Percentiles rank a stretch among this genome's conserved stretches.
Evolutionary conservation across 1,140 invertebrate genomes (phyloP).

Genomic region (fruit fly (Drosophila melanogaster)): DNA sequence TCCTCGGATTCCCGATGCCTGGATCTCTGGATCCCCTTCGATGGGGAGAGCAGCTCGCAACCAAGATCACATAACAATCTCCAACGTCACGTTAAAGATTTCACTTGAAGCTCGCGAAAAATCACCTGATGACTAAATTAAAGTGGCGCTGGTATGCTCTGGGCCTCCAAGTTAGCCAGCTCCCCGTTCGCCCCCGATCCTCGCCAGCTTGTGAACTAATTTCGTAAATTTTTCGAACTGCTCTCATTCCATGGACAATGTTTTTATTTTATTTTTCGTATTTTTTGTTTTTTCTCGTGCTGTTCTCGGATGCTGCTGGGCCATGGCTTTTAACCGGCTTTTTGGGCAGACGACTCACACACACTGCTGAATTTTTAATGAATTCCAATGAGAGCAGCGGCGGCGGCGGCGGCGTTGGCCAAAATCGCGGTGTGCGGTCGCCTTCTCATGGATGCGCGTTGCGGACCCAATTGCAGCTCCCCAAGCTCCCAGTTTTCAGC

Average conservation of each 20-base stretch:
- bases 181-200: constrained; percentile 10
- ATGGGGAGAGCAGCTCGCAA: constrained; percentile 15
- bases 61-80: constrained; percentile 78
- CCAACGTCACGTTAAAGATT: constrained; percentile 83
- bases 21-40: neutral
- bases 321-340: constrained; percentile 64
- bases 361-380: constrained; percentile 79
- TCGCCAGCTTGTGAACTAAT: constrained; percentile 81
- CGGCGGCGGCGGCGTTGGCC: constrained; percentile 37
- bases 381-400: constrained; percentile 76
- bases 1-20: constrained; percentile 1
- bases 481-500: constrained; percentile 18
- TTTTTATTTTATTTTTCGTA: constrained; percentile 41
- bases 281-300: constrained; percentile 21
- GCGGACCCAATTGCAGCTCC: constrained; percentile 57
- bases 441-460: constrained; percentile 49
- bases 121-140: constrained; percentile 84
- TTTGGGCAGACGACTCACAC: constrained; percentile 74
- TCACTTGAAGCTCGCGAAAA: constrained; percentile 83
- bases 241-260: constrained; percentile 78
- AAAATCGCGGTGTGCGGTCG: constrained; percentile 81
- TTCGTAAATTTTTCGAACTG: constrained; percentile 84
- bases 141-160: constrained; percentile 79
- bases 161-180: constrained; percentile 33
- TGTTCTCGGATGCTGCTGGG: constrained; percentile 45